Evolutionary conservation across 2,113 vertebrate species (phyloP), one percentile per base, ranked within the genome.

Genomic region (Psilopogon haemacephalus): DNA sequence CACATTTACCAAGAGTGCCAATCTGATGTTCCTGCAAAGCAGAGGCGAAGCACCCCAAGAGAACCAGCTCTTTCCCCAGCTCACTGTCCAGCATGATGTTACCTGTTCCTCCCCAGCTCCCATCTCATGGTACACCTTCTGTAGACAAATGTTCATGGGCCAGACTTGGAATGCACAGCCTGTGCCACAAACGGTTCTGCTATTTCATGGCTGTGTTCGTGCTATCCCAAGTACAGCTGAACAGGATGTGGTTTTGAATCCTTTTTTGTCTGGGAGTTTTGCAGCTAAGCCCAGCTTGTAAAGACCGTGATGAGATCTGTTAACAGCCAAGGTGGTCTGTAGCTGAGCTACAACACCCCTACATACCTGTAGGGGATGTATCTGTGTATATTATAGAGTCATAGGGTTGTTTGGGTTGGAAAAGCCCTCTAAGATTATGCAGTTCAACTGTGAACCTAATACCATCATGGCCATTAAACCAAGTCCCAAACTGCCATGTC

Each of bases 121-220:
- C 28, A 12, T 3, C 74, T 48, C 59, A 60, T 26, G 40, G 12
- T 12, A 20, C 0, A 2, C 32, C 15, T 88, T 69, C 67, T 40
- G 27, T 58, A 64, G 56, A 72, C 78, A 95, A 75, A 44, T 54
- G 89, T 87, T 79, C 60, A 65, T 75, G 26, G 89, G 68, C 68
- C 84, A 79, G 59, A 52, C 62, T 88, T 93, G 88, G 81, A 95
- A 93, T 93, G 67, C 56, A 48, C 52, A 80, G 77, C 74, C 71
- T 2, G 4, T 48, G 86, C 56, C 93, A 93, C 64, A 60, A 95
- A 85, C 52, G 80, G 81, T 64, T 87, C 63, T 42, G n/a, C n/a
- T n/a, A n/a, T n/a, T n/a, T n/a, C n/a, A n/a, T n/a, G n/a, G n/a
- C n/a, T n/a, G n/a, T n/a, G 60, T 95, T 62, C 14, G 8, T 63